Base-by-base conservation (phyloP, 2,797 vertebrate genomes). In the Ctenopoma kingsleyae region DNA sequence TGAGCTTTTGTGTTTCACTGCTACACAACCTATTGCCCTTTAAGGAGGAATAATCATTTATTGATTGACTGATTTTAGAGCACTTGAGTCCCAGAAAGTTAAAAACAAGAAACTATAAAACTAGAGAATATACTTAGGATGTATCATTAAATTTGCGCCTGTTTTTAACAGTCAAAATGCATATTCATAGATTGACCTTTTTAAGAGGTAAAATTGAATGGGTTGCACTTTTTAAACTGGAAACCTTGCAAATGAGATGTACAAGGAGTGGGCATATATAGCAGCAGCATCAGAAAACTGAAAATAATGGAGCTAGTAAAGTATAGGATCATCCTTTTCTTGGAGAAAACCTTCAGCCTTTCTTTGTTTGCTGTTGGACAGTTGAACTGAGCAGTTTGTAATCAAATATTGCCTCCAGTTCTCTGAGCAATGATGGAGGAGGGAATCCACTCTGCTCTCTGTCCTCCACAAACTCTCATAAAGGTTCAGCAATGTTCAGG, bases 401-500 rank as follows among this genome's bases (percentile, higher is more conserved):
- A 36, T 78, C 36, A 69, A 71, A 82, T 47, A 44, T 52, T 56
- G 48, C 35, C 47, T 68, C 62, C n/a, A 25, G 71, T 70, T 47
- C 30, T 81, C 36, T 71, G 49, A 64, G 74, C 0, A 8, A 44
- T 80, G 59, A 76, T 48, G 38, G 54, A 73, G 49, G 55, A 70
- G 35, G 36, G 58, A 82, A 71, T 74, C 62, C 58, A 49, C 61
- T 70, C 48, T 15, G 55, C 27, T 70, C 41, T 71, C 49, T 38
- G 57, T 11, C 11, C 56, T 64, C 32, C 13, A 36, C 53, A 62
- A 65, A 60, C 59, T 35, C 66, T 55, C 44, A 69, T 71, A 74
- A 81, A 78, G 52, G 50, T 72, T 60, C 56, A 6, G 49, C 36
- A 69, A 67, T 68, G 74, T 81, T 82, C 71, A 60, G 69, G 74